These are phyloP conservation scores for Anguilla anguilla DNA, from an alignment of 2,797 vertebrate genomes.

Conservation along the genomic window DNA sequence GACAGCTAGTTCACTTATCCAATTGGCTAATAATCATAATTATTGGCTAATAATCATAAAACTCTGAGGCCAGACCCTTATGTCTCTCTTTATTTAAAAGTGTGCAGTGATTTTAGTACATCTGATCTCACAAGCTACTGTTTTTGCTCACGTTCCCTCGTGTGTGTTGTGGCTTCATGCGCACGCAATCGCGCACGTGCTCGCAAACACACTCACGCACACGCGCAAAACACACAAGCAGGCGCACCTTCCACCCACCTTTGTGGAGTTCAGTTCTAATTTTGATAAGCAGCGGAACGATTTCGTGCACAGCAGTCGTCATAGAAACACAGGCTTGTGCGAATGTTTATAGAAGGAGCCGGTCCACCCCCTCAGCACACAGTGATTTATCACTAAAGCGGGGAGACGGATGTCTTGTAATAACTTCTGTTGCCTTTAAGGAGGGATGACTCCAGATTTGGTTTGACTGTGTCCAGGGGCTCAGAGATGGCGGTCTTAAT, in stretches of 20 bases:
- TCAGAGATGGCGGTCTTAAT: conserved; percentile 49
- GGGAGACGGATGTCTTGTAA: conserved; percentile 69
- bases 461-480: conserved; percentile 51
- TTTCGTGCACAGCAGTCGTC: conserved; percentile 77
- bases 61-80: too few relatives aligned
- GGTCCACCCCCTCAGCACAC: conserved; percentile 80
- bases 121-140: too few relatives aligned
- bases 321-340: conserved; percentile 78
- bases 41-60: too few relatives aligned
- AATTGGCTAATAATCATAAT: neutral
- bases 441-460: conserved; percentile 66
- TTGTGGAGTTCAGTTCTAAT: conserved; percentile 69
- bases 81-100: too few relatives aligned
- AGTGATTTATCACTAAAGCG: conserved; percentile 81
- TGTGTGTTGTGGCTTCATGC: too few relatives aligned
- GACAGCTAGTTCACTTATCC: neutral
- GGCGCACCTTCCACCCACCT: conserved; percentile 34
- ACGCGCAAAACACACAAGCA: neutral
- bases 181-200: too few relatives aligned
- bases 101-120: too few relatives aligned
- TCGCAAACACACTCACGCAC: neutral
- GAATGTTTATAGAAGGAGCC: conserved; percentile 69
- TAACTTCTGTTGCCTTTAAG: conserved; percentile 67
- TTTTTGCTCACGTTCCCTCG: too few relatives aligned
- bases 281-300: conserved; percentile 81